Conservation (phyloP, 2,113 vertebrate genomes). For the Pampusana beccarii region DNA sequence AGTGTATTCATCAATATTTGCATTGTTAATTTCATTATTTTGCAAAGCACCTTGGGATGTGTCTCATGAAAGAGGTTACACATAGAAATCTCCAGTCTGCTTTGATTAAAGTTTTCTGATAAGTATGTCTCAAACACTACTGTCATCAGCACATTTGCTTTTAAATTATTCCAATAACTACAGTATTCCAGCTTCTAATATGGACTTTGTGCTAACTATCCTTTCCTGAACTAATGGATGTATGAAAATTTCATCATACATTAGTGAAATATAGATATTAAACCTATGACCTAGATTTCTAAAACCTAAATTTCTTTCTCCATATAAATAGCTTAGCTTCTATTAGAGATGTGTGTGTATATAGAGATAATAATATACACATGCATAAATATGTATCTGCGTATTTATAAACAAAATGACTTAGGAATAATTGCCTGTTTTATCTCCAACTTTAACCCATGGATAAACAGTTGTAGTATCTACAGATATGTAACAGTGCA, state of each 20-base stretch:
- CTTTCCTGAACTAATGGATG: background rate
- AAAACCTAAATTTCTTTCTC: background rate
- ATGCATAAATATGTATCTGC: background rate
- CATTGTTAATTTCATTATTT: conserved; percentile 50
- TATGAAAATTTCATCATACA: background rate
- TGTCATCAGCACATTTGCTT: background rate
- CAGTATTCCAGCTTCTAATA: background rate
- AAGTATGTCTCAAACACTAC: background rate
- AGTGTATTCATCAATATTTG: conserved; percentile 37
- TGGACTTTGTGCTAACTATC: background rate
- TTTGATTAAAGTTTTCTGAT: background rate
- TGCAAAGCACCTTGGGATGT: background rate
- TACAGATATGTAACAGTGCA: background rate
- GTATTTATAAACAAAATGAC: background rate
- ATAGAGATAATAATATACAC: background rate
- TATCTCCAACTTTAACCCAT: background rate
- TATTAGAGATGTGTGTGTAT: background rate
- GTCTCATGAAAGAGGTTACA: background rate
- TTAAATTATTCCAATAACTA: background rate
- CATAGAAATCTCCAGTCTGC: background rate
- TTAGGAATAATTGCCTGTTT: background rate
- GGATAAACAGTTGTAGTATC: background rate
- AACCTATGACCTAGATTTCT: background rate
- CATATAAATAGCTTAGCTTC: background rate
- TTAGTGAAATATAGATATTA: background rate